Evolutionary conservation across 2,888 invertebrate genomes (phyloP).

Genomic region (Drosophila longiperda): DNA sequence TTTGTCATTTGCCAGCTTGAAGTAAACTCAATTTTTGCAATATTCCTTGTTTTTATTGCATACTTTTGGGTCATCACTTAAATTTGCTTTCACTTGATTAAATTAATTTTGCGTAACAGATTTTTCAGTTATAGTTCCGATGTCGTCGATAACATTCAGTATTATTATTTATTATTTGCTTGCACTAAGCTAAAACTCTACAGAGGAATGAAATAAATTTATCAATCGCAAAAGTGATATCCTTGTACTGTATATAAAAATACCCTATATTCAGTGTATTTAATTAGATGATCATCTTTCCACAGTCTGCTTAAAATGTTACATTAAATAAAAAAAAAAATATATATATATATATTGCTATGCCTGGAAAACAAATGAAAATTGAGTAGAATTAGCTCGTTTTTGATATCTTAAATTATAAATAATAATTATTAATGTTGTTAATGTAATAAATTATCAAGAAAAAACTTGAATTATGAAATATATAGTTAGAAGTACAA

Average conservation of each 20-base stretch:
- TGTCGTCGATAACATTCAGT: neutral
- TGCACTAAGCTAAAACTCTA: conserved; percentile 25
- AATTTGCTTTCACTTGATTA: neutral
- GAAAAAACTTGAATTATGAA: neutral
- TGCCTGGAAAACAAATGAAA: neutral
- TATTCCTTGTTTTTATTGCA: conserved; percentile 26
- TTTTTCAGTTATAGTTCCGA: neutral
- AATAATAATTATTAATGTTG: neutral
- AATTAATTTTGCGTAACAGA: neutral
- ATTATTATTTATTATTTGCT: conserved; percentile 2
- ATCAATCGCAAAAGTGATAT: conserved; percentile 11
- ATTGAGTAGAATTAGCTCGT: neutral
- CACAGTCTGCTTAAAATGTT: neutral
- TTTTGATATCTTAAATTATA: neutral
- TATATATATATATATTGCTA: neutral
- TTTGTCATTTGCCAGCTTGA: too few relatives aligned
- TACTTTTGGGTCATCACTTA: conserved; percentile 47
- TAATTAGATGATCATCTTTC: too few relatives aligned
- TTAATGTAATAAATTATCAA: too few relatives aligned
- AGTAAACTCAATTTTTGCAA: neutral
- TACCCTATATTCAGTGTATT: conserved; percentile 13
- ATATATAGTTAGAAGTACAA: neutral
- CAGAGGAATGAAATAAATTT: conserved; percentile 25
- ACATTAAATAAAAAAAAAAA: neutral
- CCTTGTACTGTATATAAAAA: neutral